Base-by-base conservation (phyloP, 92 coral and sea anemone genomes). In the Montipora capitata region DNA sequence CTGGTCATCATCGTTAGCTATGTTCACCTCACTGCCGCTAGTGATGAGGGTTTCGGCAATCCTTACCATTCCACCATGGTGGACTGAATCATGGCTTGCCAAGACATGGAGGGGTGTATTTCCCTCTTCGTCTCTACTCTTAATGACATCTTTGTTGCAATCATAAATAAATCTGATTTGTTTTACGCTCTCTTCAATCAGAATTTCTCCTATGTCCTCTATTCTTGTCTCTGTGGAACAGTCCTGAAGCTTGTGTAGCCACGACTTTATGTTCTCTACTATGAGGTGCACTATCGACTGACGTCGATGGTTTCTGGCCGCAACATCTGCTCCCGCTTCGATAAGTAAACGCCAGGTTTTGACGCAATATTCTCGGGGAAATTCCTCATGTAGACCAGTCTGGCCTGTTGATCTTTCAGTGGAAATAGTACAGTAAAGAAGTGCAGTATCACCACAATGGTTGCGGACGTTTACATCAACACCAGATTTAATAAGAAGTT, bases 241-340 rank as follows among this genome's bases (percentile, higher is more conserved):
- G 35, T 15, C 10, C 10, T 67, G 58, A 40, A 12, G 12, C 57
- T 69, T 12, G 40, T 71, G 78, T 52, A 70, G 12, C 69, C 20
- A 18, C 8, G 10, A 10, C 16, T 52, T 70, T 3, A 77, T 54
- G 70, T 41, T 67, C 10, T 72, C 69, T 17, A 70, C 4, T 43
- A 62, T 64, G 27, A 70, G 70, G 20, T 70, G 71, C 27, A 82
- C 17, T 16, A 82, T 7, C 0, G 78, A 70, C 16, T n/a, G 43
- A 4, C 45, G 41, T 8, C 16, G 17, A 15, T 57, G 41, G 43
- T 77, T 83, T 2, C 52, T 70, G 2, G 85, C 45, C 48, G 35
- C 45, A 16, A 89, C 66, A 0, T 76, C 85, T 9, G 89, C 89
- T 69, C 89, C 93, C 3, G 58, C 41, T 3, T 77, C 54, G 3